Percentiles rank a stretch among this genome's conserved stretches.
Conservation (phyloP, 2,888 invertebrate species). For the Ophion ellenae region DNA sequence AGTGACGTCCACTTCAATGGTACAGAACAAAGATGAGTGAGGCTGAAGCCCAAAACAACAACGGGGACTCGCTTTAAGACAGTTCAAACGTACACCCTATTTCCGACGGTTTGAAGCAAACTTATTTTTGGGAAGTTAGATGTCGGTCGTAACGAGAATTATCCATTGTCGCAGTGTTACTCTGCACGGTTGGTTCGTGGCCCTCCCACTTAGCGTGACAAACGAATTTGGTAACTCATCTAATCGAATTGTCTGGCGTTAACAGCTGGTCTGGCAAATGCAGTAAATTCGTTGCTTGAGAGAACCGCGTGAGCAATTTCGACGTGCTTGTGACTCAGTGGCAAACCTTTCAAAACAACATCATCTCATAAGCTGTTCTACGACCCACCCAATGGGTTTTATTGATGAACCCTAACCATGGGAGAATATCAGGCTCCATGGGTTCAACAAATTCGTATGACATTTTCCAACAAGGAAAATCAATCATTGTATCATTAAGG, state of each 20-base stretch:
- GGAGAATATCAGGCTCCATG: no score
- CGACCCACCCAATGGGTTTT: not conserved
- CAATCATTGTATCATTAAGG: no score
- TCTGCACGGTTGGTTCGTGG: no score
- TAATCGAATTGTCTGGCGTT: not conserved
- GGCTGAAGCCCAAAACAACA: not conserved
- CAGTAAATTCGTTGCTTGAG: not conserved
- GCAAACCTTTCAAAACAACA: not conserved
- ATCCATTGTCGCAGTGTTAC: no score
- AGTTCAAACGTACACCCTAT: not conserved
- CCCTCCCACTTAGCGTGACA: not conserved
- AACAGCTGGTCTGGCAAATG: not conserved
- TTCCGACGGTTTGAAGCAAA: no score
- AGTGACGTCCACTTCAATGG: not conserved
- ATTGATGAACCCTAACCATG: no score
- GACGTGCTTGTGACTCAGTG: not conserved
- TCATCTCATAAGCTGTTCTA: not conserved
- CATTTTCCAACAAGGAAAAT: no score
- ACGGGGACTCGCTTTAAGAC: not conserved
- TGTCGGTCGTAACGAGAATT: no score
- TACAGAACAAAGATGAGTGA: not conserved
- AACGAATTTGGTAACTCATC: not conserved
- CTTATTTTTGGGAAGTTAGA: no score
- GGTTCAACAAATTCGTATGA: no score
- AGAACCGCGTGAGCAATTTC: not conserved